Conservation (phyloP, 2,113 vertebrate genomes). For the Microtus richardsoni region DNA sequence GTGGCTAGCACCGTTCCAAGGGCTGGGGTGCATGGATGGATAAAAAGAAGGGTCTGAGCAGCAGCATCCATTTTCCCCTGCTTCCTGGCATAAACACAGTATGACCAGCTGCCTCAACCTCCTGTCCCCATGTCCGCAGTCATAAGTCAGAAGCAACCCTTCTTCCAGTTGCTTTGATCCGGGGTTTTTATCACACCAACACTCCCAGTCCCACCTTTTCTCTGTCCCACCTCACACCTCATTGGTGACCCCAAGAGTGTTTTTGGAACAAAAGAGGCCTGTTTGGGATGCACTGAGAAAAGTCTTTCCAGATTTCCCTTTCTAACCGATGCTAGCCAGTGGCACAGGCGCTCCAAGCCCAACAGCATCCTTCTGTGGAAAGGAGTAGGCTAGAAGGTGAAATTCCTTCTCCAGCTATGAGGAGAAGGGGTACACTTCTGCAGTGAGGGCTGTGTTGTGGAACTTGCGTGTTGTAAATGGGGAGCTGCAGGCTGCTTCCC, state of each 20-base stretch:
- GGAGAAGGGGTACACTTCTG: background rate
- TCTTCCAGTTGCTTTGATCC: background rate
- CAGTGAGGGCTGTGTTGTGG: fast-evolving
- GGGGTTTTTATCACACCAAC: background rate
- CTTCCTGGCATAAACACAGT: background rate
- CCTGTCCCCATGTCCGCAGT: too few relatives aligned
- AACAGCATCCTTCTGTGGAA: background rate
- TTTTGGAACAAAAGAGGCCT: background rate
- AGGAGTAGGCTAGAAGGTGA: too few relatives aligned
- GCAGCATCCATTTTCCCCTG: background rate
- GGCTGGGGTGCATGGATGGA: background rate
- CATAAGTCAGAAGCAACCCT: background rate
- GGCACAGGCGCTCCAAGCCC: background rate
- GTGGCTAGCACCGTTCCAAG: background rate
- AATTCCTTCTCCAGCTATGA: background rate
- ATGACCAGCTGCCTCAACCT: background rate
- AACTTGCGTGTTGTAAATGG: background rate
- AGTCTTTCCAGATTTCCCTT: background rate
- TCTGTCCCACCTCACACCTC: background rate
- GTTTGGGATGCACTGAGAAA: background rate
- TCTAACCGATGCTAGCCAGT: background rate
- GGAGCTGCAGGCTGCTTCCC: too few relatives aligned
- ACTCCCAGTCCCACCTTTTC: background rate
- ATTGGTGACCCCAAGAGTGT: background rate
- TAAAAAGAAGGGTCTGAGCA: background rate